Base-by-base conservation (phyloP, 64 coral and sea anemone species). In the Trachythela sp. region DNA sequence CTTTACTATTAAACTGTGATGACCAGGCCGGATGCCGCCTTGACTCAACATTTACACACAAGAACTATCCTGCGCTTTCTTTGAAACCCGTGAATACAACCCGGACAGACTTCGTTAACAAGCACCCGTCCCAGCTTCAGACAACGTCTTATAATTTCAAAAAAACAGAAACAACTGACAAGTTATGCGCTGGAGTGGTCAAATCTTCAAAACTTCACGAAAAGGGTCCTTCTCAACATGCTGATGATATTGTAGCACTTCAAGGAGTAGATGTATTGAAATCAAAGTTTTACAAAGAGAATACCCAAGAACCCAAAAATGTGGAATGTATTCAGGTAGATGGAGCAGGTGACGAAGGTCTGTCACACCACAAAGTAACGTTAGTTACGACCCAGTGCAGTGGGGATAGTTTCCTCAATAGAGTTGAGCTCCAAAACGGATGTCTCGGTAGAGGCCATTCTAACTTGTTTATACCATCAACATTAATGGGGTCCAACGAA, bases 311-410 rank as follows among this genome's bases (percentile, higher is more conserved):
- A n/a, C n/a, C 64, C 35, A 91, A 91, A 70, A 2, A 33, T 4
- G 59, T 91, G 26, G 77, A 85, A 17, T 90, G 89, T 70, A 85
- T 90, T 84, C 72, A 48, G 38, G 80, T 90, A 38, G 80, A 90
- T 68, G 89, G 80, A 10, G 51, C 77, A 84, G 54, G 49, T 1
- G 37, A 90, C 84, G 77, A n/a, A 85, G 75, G 89, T 9, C 89
- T 48, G 29, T 84, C 35, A 22, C 48, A 64, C 18, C 54, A 84
- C 42, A 48, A 83, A 0, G 48, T 34, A 36, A 90, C 89, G 49
- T 40, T 36, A 40, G 77, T 90, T 2, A 85, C 52, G 39, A 56
- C 89, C 35, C 37, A 72, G 43, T 64, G 83, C 39, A 85, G 89
- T 64, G 80, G 75, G 9, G 88, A 75, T 32, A 40, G 48, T 43